Base-by-base conservation (phyloP, 2,113 vertebrate species). In the Anhinga anhinga region DNA sequence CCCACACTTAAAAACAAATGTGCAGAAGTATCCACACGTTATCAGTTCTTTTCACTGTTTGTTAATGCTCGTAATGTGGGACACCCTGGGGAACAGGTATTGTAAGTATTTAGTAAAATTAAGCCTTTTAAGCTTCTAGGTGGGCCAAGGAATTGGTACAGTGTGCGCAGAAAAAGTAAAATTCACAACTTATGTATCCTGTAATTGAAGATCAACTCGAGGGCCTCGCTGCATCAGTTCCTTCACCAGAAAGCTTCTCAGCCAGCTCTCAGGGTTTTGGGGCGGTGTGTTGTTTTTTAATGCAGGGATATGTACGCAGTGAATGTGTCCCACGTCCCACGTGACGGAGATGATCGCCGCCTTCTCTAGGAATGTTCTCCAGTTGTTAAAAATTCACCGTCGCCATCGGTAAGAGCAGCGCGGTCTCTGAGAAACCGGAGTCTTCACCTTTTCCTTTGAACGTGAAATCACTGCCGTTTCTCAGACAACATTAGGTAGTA, bases 231-330 rank as follows among this genome's bases (percentile, higher is more conserved):
- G 45, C 2, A 0, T 26, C 26, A 2, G 4, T 29, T 78, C 21
- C 50, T 49, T 45, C 49, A 21, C 29, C 27, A 40, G 73, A 32
- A 29, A 20, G 25, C n/a, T 55, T 45, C 32, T 5, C 0, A 1
- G 58, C 6, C 40, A 66, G 0, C 65, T 59, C 36, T 18, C 32
- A 44, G 61, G 61, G 22, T 23, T 56, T 83, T 18, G 63, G 63
- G 50, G 26, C 4, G 3, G 7, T 44, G 19, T 53, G 61, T 13
- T 85, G 45, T 20, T 63, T 77, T 74, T 52, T 9, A 26, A 7
- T 2, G 0, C 19, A 5, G 69, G 47, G 40, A 9, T 1, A 0
- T 1, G 1, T 19, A 1, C 1, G 3, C 19, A 5, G 73, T 17
- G 10, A 65, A 5, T 1, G 2, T 45, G 7, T 70, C 63, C n/a